These are phyloP conservation scores for Cariama cristata DNA, from an alignment of 2,113 vertebrate species.

Conservation along the genomic window DNA sequence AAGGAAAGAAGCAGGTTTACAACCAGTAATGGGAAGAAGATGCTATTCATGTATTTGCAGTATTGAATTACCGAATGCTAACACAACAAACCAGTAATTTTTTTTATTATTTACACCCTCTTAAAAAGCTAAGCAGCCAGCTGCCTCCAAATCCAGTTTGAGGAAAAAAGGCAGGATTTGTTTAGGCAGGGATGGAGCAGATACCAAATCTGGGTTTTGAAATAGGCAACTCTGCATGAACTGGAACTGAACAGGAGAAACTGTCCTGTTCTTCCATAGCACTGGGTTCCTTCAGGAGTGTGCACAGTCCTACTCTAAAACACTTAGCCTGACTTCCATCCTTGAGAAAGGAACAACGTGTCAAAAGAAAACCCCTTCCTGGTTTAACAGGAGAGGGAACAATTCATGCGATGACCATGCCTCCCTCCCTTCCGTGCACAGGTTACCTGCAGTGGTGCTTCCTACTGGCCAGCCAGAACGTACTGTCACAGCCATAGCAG, in stretches of 20 bases:
- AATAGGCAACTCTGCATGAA: background rate
- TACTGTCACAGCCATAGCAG: conserved; percentile 94
- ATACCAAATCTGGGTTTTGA: background rate
- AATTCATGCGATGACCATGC: accelerated
- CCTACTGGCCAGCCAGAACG: conserved; percentile 94
- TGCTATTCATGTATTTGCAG: background rate
- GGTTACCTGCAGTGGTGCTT: conserved; percentile 97
- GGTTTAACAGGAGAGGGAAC: background rate
- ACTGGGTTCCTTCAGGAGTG: accelerated
- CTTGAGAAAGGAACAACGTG: background rate
- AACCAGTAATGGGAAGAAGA: background rate
- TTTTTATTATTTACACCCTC: background rate
- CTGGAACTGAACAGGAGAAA: background rate
- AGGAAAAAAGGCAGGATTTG: background rate
- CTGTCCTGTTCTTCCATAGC: background rate
- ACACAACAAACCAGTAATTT: background rate
- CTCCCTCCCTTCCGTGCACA: background rate
- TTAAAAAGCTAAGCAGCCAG: background rate
- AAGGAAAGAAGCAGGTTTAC: background rate
- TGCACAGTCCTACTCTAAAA: background rate
- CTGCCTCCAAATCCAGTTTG: background rate
- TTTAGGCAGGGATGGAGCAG: background rate
- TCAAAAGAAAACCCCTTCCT: accelerated
- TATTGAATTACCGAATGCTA: background rate
- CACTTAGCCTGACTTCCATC: background rate